Evolutionary conservation across 1,140 invertebrate genomes (phyloP).

Genomic region (Diabrotica virgifera): DNA sequence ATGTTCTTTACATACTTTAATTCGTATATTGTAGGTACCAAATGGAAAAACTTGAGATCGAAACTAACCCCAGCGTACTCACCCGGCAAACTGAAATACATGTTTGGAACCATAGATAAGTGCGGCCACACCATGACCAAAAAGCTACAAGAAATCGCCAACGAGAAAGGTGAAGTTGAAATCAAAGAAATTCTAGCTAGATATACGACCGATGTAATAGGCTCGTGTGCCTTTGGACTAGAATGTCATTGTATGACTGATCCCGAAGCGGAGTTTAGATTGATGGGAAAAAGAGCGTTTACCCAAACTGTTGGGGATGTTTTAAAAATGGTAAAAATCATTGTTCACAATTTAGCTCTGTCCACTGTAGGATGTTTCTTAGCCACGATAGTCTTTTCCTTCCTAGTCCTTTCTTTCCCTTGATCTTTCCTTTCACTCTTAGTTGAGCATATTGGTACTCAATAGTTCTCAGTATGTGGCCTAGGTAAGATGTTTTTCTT

Average conservation of each 20-base stretch:
- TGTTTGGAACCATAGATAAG: constrained; percentile 44
- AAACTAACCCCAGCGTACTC: constrained; percentile 56
- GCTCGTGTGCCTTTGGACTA: constrained; percentile 56
- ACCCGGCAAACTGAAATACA: constrained; percentile 52
- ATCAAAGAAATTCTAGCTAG: constrained; percentile 36
- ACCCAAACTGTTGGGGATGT: constrained; percentile 41
- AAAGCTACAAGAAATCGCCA: constrained; percentile 28
- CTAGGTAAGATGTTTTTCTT: too few relatives aligned
- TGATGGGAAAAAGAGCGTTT: constrained; percentile 49
- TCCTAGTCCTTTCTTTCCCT: too few relatives aligned
- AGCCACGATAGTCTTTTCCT: too few relatives aligned
- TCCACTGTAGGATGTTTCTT: too few relatives aligned
- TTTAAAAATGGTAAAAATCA: constrained; percentile 37
- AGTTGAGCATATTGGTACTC: too few relatives aligned
- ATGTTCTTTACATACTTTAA: too few relatives aligned
- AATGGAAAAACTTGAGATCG: constrained; percentile 53
- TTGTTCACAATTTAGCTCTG: too few relatives aligned
- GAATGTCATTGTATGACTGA: constrained; percentile 53
- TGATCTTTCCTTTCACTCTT: too few relatives aligned
- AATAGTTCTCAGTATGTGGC: too few relatives aligned
- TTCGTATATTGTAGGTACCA: constrained; percentile 37
- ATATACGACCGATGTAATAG: constrained; percentile 58
- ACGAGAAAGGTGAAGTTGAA: constrained; percentile 25
- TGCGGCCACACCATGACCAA: constrained; percentile 40
- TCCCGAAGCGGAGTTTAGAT: constrained; percentile 52